These are phyloP conservation scores for Ptilorrhoa leucosticta DNA, from an alignment of 2,113 vertebrate species.

Conservation along the genomic window DNA sequence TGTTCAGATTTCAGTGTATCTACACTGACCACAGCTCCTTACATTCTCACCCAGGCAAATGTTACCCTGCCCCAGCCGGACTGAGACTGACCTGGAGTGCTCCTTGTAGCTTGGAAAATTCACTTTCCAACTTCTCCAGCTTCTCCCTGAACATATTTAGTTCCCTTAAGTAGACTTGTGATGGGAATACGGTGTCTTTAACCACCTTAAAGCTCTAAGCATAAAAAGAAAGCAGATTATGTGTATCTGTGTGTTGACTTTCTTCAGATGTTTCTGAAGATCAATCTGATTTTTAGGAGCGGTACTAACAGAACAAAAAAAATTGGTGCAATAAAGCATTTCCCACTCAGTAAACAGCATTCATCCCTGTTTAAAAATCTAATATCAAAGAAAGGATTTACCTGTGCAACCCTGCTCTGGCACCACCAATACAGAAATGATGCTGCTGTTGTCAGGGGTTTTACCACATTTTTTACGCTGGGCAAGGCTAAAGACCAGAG, in stretches of 20 bases:
- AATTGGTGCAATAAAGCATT: background rate
- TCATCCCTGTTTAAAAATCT: background rate
- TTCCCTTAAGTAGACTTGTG: slow-evolving; percentile 56
- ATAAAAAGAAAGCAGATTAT: slow-evolving; percentile 22
- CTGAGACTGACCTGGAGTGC: slow-evolving; percentile 67
- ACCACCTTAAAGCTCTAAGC: slow-evolving; percentile 66
- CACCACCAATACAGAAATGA: slow-evolving; percentile 62
- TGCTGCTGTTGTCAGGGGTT: slow-evolving; percentile 4
- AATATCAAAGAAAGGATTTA: background rate
- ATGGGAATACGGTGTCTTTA: slow-evolving; percentile 68
- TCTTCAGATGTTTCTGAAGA: slow-evolving; percentile 73
- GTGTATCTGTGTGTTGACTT: slow-evolving; percentile 56
- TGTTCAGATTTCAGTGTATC: background rate
- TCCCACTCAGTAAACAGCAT: background rate
- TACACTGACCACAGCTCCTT: background rate
- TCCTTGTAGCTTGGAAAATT: slow-evolving; percentile 71
- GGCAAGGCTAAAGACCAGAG: slow-evolving; percentile 41
- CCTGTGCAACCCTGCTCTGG: slow-evolving; percentile 60
- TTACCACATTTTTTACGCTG: slow-evolving; percentile 23
- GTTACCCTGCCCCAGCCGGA: background rate
- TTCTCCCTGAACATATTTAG: slow-evolving; percentile 66
- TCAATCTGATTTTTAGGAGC: slow-evolving; percentile 67
- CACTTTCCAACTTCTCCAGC: slow-evolving; percentile 73
- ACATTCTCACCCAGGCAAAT: background rate
- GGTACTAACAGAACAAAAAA: slow-evolving; percentile 28